A percentile compares a stretch with the other conserved stretches of the same genome.
phyloP scores from a whole-genome alignment of 2,113 vertebrate species.

The Aleadryas rufinucha region DNA sequence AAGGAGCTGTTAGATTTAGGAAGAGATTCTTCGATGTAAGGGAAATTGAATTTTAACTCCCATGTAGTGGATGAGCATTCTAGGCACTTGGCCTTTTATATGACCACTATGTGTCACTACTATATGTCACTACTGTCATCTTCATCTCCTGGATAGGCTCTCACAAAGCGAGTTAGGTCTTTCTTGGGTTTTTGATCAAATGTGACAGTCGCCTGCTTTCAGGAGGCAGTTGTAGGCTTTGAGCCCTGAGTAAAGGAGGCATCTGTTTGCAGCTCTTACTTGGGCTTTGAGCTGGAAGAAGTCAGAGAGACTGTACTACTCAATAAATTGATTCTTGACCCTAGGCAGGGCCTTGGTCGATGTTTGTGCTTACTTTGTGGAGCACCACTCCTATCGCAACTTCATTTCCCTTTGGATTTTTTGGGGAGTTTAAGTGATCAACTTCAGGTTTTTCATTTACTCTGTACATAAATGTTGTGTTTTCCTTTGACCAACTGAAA shows the following conservation, averaged over 20 bases:
- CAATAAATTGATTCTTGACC: background rate
- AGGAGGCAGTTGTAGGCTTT: background rate
- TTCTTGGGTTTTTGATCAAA: background rate
- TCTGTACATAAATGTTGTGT: background rate
- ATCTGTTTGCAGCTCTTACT: background rate
- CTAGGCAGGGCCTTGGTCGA: background rate
- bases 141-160: background rate
- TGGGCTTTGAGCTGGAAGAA: background rate
- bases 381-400: rapidly evolving
- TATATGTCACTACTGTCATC: background rate
- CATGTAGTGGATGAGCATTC: background rate
- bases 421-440: background rate
- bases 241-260: background rate
- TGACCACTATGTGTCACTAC: too few species aligned
- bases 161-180: background rate
- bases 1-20: background rate
- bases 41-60: background rate
- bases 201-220: rapidly evolving
- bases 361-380: background rate
- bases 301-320: background rate
- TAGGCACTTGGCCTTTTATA: background rate
- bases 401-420: background rate
- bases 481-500: background rate
- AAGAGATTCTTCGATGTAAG: background rate
- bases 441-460: background rate